These are phyloP conservation scores for Scarus forsteni DNA, from an alignment of 2,797 vertebrate species.

Conservation along the genomic window DNA sequence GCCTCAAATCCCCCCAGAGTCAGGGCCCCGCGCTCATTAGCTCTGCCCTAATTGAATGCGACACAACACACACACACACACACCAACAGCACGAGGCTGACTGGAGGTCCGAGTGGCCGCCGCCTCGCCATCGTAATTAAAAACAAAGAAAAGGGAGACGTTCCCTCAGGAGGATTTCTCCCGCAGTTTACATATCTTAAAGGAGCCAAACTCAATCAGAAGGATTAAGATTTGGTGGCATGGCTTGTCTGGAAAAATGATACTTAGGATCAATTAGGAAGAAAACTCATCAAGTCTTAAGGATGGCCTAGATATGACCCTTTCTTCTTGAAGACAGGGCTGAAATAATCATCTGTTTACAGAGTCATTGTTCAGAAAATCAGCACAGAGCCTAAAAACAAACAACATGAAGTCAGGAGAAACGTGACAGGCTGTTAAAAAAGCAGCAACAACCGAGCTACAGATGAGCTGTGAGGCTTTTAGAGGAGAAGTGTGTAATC, in stretches of 20 bases:
- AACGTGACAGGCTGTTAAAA: slow-evolving; percentile 12
- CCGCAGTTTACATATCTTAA: slow-evolving; percentile 64
- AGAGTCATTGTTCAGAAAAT: neutral
- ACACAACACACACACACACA: slow-evolving; percentile 38
- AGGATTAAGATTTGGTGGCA: slow-evolving; percentile 73
- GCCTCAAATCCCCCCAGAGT: slow-evolving; percentile 52
- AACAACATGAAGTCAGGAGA: slow-evolving; percentile 1
- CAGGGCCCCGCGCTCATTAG: slow-evolving; percentile 39
- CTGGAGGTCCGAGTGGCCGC: slow-evolving; percentile 35
- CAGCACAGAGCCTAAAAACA: slow-evolving; percentile 10
- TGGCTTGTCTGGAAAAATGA: slow-evolving; percentile 77
- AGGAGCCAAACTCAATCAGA: slow-evolving; percentile 64
- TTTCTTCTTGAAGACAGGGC: slow-evolving; percentile 5
- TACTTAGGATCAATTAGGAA: slow-evolving; percentile 56
- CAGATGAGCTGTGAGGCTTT: neutral
- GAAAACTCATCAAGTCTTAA: slow-evolving; percentile 48
- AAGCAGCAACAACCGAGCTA: neutral
- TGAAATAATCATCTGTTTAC: slow-evolving; percentile 33
- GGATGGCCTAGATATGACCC: slow-evolving; percentile 65
- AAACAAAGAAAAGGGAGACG: slow-evolving; percentile 44
- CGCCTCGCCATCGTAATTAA: slow-evolving; percentile 61
- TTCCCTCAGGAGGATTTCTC: slow-evolving; percentile 61
- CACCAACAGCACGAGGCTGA: slow-evolving; percentile 44
- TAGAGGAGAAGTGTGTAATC: neutral
- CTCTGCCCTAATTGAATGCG: slow-evolving; percentile 72